Percentiles rank a stretch among this genome's conserved stretches.
These are phyloP conservation scores for Procavia capensis DNA, from an alignment of 2,113 vertebrate species.

Conservation along the genomic window DNA sequence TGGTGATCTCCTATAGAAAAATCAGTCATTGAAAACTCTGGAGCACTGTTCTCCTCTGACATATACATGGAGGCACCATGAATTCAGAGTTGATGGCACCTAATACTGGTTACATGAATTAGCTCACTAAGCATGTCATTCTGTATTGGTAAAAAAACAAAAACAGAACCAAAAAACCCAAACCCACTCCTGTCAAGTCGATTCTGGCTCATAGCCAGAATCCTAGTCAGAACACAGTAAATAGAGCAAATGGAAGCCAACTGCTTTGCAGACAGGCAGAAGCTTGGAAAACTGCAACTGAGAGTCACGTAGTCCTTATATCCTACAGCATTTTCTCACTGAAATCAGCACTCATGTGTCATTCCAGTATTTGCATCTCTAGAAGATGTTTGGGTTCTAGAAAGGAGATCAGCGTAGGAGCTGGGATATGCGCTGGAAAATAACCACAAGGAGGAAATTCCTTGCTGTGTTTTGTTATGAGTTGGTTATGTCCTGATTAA, in stretches of 20 bases:
- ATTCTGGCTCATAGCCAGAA: too few relatives aligned
- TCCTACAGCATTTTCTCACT: neutral
- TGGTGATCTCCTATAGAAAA: too few relatives aligned
- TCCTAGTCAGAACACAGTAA: constrained; percentile 36
- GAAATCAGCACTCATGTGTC: neutral
- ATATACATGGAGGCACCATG: too few relatives aligned
- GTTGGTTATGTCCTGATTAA: neutral
- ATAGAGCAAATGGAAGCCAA: neutral
- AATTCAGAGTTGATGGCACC: too few relatives aligned
- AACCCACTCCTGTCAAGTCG: too few relatives aligned
- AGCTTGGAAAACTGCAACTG: neutral
- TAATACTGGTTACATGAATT: neutral
- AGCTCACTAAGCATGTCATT: constrained; percentile 38
- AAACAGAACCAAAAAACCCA: too few relatives aligned
- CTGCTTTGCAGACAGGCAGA: constrained; percentile 39
- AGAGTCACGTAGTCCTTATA: neutral
- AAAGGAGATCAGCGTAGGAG: neutral
- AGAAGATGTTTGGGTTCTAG: neutral
- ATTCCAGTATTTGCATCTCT: too few relatives aligned
- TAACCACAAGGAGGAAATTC: rapidly evolving
- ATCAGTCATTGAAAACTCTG: too few relatives aligned
- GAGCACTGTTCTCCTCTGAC: too few relatives aligned
- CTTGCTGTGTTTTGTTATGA: neutral
- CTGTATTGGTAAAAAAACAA: too few relatives aligned
- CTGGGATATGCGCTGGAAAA: neutral